Percentiles rank a stretch among this genome's conserved stretches.
Evolutionary conservation across 2,797 vertebrate genomes (phyloP).

Genomic region (Hemibagrus guttatus): DNA sequence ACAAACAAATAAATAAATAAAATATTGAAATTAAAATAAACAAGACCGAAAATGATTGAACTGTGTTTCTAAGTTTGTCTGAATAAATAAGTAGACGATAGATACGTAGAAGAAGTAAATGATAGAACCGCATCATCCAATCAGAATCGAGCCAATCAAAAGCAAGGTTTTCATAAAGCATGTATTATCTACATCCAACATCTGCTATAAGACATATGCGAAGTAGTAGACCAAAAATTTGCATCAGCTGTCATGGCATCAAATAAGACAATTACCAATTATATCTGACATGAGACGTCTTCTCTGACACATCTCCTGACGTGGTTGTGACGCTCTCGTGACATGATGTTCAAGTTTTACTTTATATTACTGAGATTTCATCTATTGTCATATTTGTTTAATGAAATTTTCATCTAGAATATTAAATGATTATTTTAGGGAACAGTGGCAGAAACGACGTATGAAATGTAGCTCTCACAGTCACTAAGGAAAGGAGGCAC

Average conservation of each 20-base stretch:
- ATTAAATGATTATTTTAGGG: background rate
- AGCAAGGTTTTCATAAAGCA: background rate
- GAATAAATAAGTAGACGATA: background rate
- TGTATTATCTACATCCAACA: constrained; percentile 5
- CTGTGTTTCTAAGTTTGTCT: background rate
- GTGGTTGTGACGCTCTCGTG: background rate
- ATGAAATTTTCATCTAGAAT: background rate
- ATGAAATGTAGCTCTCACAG: background rate
- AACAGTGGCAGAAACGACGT: background rate
- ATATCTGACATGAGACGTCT: background rate
- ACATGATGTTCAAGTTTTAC: background rate
- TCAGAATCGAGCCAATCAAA: constrained; percentile 1
- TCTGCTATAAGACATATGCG: background rate
- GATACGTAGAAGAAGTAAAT: background rate
- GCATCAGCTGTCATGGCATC: background rate
- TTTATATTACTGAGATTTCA: background rate
- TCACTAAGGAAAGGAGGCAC: background rate
- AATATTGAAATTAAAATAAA: too few species aligned
- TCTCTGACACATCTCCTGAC: background rate
- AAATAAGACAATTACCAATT: constrained; percentile 9
- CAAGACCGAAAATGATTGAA: background rate
- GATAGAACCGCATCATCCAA: background rate
- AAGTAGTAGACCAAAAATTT: background rate
- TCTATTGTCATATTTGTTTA: background rate
- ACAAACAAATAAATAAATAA: too few species aligned